Conservation (phyloP, 2,113 vertebrate species). For the Macrotus californicus region DNA sequence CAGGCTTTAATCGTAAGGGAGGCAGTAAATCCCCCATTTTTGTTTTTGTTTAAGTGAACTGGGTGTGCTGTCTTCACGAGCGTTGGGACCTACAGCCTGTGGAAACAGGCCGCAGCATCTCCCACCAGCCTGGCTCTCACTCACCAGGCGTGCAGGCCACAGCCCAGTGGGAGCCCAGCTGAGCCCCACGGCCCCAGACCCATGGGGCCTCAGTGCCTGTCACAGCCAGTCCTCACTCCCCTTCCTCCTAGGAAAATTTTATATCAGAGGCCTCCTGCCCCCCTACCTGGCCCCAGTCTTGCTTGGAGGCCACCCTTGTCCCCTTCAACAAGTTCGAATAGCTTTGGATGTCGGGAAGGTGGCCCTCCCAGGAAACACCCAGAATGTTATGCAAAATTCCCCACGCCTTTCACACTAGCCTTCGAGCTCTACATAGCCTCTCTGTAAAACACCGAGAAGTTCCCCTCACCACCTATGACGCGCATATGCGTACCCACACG, state of each 20-base stretch:
- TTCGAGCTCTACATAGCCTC: not conserved
- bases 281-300: not conserved
- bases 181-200: not conserved
- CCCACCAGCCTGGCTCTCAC: accelerated
- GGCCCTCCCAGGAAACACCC: not conserved
- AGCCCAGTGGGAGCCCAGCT: not conserved
- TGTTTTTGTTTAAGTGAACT: not conserved
- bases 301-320: not conserved
- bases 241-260: not conserved
- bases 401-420: not conserved
- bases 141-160: not conserved
- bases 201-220: accelerated
- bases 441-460: not conserved
- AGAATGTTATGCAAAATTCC: not conserved
- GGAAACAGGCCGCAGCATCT: not conserved
- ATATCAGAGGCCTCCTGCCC: not conserved
- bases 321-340: not conserved
- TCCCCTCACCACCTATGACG: not conserved
- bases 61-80: too few relatives aligned
- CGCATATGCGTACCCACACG: not conserved
- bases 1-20: not conserved
- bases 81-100: not conserved
- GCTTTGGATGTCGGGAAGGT: not conserved
- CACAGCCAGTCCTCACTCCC: accelerated
- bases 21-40: not conserved